Base-by-base conservation (phyloP, 2,797 vertebrate genomes). In the Xenopus petersii region DNA sequence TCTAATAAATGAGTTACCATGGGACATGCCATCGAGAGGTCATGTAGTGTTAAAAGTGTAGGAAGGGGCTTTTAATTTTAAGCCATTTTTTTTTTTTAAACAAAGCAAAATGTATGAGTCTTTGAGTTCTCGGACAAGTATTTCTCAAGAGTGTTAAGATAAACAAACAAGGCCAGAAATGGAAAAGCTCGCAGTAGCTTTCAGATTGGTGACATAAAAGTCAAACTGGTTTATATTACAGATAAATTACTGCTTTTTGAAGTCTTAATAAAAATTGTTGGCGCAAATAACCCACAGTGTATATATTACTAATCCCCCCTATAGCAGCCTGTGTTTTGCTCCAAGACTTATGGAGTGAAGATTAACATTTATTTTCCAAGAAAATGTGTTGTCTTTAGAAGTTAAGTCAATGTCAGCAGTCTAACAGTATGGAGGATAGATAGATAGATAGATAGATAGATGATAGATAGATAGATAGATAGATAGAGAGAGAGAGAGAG, bases 181-280 rank as follows among this genome's bases (percentile, higher is more conserved):
- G 70, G 75, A 78, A 73, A 78, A 64, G 24, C 42, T 49, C 64
- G 75, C 71, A 78, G 75, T 73, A 78, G 75, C 75, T 36, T 69
- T 63, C 49, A 46, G 55, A 63, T 73, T 69, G 67, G 42, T 46
- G 75, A 68, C 65, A 78, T 58, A 78, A 49, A 64, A 78, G 71
- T 73, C 75, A 69, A 58, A 30, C 59, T 65, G 21, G 71, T 78
- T 78, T 78, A 78, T 33, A 59, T 12, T 73, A 30, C 42, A 54
- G 49, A 78, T 73, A 78, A 78, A 78, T 68, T 56, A 69, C 55
- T 42, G 67, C 60, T 78, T 73, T 77, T 73, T 78, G 70, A 78
- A 73, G 49, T 73, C 75, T 73, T 69, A 55, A 78, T 73, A 78
- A 73, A 73, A 73, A 69, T 64, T 69, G 71, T 73, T 78, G 75